phyloP scores from a whole-genome alignment of 37 sponge, comb jelly and placozoan species.

The Petrosia ficiformis region DNA sequence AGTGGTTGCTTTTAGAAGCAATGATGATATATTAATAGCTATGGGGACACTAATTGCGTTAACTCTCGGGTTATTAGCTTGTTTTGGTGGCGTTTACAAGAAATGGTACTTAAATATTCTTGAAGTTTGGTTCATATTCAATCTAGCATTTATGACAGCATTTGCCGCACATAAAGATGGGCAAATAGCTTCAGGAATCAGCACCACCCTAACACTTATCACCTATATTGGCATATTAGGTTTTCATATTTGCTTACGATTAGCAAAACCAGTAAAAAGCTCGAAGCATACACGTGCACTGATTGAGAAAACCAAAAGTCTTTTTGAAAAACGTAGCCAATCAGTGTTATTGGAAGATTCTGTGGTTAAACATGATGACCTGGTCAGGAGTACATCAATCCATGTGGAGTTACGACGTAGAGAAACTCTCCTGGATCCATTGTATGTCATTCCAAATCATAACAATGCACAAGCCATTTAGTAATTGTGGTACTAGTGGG shows the following conservation, averaged over 20 bases:
- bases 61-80: not conserved
- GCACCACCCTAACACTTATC: not conserved
- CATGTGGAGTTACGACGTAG: not conserved
- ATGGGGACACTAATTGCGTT: not conserved
- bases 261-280: too few relatives aligned
- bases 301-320: too few relatives aligned
- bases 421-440: not conserved
- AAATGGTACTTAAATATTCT: constrained; percentile 17
- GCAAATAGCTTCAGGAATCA: not conserved
- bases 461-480: too few relatives aligned
- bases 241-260: not conserved
- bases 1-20: not conserved
- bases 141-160: not conserved
- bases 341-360: too few relatives aligned
- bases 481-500: too few relatives aligned
- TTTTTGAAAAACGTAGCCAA: too few relatives aligned
- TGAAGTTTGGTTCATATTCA: constrained; percentile 9
- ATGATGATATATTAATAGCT: not conserved
- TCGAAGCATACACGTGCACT: too few relatives aligned
- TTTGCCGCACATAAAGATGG: too few relatives aligned
- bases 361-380: too few relatives aligned
- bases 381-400: too few relatives aligned
- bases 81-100: constrained; percentile 18
- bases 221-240: not conserved
- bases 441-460: too few relatives aligned